phyloP scores from a whole-genome alignment of 2,113 vertebrate genomes.

The Ptyas mucosa region DNA sequence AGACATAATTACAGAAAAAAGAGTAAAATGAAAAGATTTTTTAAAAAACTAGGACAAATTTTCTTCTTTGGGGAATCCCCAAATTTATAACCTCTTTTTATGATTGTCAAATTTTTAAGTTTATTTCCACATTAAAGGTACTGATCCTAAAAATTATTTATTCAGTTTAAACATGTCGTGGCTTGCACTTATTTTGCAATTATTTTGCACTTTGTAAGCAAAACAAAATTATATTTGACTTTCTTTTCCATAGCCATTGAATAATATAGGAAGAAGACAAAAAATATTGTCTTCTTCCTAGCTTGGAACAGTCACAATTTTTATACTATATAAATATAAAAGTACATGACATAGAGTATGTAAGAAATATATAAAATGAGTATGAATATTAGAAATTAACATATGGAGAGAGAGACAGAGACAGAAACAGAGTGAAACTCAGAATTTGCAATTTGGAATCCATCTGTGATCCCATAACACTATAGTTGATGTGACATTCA shows the following conservation, averaged over 20 bases:
- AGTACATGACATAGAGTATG: background rate
- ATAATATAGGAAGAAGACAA: too few relatives aligned
- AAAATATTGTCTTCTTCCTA: background rate
- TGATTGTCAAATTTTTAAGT: background rate
- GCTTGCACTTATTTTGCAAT: background rate
- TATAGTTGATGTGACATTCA: background rate
- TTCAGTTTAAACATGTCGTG: background rate
- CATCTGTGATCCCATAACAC: background rate
- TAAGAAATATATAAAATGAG: background rate
- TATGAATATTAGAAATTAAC: background rate
- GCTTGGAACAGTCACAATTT: background rate
- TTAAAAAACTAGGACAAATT: constrained; percentile 35
- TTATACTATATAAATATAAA: background rate
- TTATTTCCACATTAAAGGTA: background rate
- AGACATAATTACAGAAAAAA: constrained; percentile 51
- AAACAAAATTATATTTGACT: background rate
- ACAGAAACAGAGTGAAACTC: background rate
- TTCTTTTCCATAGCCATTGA: background rate
- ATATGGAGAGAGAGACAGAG: background rate
- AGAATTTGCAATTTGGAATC: background rate
- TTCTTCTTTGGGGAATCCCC: constrained; percentile 25
- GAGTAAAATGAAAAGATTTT: constrained; percentile 57
- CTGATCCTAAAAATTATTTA: background rate
- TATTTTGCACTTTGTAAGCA: background rate
- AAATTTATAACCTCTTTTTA: background rate